Percentiles rank a stretch among this genome's conserved stretches.
Conservation (phyloP, 1,140 invertebrate species). For the Microplitis demolitor region DNA sequence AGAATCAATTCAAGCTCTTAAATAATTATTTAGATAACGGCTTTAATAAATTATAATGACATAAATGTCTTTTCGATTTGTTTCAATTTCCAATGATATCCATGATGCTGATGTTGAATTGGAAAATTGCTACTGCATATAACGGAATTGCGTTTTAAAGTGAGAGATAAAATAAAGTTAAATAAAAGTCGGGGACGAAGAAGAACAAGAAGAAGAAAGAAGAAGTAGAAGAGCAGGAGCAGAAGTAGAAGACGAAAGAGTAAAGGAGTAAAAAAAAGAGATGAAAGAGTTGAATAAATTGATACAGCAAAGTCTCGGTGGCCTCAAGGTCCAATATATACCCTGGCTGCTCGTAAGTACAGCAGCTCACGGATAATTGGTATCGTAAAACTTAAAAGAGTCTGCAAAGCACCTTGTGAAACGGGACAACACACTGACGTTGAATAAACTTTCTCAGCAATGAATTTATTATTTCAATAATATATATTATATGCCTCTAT, state of each 20-base stretch:
- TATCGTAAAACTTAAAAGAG: constrained; percentile 38
- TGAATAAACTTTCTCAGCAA: neutral
- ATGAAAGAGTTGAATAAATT: constrained; percentile 23
- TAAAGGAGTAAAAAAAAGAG: neutral
- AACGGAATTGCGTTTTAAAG: constrained; percentile 9
- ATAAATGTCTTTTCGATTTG: constrained; percentile 19
- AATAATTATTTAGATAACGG: too few relatives aligned
- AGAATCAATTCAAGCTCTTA: too few relatives aligned
- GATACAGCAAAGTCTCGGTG: constrained; percentile 28
- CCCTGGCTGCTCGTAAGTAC: constrained; percentile 28
- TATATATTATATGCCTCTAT: neutral
- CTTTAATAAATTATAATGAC: too few relatives aligned
- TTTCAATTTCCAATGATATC: constrained; percentile 19
- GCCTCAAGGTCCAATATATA: constrained; percentile 23
- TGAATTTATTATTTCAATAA: neutral
- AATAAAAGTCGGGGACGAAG: too few relatives aligned
- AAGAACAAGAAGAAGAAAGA: too few relatives aligned
- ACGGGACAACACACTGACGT: constrained; percentile 30
- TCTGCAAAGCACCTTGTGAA: constrained; percentile 33
- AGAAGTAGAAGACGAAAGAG: neutral
- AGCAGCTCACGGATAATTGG: constrained; percentile 35
- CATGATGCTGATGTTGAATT: constrained; percentile 19
- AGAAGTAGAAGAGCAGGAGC: too few relatives aligned
- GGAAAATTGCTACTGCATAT: constrained; percentile 28
- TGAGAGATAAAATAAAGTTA: neutral